Percentiles rank a stretch among this genome's conserved stretches.
Conservation (phyloP, 2,113 vertebrate species). For the Gymnarchus niloticus region DNA sequence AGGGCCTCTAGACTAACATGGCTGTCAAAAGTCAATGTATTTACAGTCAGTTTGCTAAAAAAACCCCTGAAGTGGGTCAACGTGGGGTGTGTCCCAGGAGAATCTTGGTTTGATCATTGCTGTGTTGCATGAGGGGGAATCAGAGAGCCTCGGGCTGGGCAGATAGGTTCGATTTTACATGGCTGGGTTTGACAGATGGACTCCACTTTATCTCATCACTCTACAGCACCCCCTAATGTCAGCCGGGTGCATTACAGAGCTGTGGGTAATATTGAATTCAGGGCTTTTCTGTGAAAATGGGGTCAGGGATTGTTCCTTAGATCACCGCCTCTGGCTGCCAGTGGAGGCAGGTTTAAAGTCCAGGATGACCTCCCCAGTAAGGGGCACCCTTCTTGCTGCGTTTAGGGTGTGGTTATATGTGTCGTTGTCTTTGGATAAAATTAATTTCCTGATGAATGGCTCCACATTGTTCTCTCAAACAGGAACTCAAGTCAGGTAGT, state of each 20-base stretch:
- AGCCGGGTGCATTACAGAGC: neutral
- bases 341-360: no score
- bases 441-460: neutral
- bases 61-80: neutral
- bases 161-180: neutral
- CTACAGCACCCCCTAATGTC: neutral
- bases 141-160: neutral
- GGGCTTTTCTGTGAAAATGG: neutral
- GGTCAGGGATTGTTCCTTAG: no score
- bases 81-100: neutral
- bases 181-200: neutral
- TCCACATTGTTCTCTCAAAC: neutral
- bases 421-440: neutral
- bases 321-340: no score
- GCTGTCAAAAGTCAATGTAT: neutral
- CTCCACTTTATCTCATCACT: neutral
- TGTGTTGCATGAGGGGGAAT: no score
- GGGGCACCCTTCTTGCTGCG: no score
- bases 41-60: neutral
- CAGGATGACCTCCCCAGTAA: no score
- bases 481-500: neutral
- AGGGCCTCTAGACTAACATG: neutral
- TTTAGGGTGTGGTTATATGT: neutral
- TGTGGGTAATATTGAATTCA: slow-evolving; percentile 19
- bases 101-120: no score